These are phyloP conservation scores for Ruditapes philippinarum DNA, from an alignment of 1,140 invertebrate genomes.

Conservation along the genomic window DNA sequence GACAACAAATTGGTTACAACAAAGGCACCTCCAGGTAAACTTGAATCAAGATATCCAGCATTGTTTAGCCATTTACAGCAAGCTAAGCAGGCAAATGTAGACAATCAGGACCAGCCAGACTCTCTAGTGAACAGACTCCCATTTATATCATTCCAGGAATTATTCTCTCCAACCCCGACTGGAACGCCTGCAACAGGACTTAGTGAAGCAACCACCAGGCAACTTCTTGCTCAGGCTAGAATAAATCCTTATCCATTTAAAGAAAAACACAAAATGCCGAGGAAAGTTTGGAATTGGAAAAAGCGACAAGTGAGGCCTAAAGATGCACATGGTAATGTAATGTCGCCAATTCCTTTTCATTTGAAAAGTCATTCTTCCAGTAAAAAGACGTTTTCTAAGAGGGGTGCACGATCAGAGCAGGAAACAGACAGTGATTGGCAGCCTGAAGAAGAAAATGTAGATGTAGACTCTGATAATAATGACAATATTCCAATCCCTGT, in stretches of 20 bases:
- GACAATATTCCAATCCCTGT: not conserved
- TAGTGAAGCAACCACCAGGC: conserved; percentile 7
- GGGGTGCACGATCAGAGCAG: not conserved
- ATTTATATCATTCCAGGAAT: conserved; percentile 63
- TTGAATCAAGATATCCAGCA: conserved; percentile 61
- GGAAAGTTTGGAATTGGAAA: conserved; percentile 48
- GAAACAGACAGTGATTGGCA: not conserved
- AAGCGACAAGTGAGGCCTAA: conserved; percentile 38
- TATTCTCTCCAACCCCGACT: conserved; percentile 23
- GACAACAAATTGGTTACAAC: not conserved
- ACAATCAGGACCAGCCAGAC: conserved; percentile 2
- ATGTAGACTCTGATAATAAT: not conserved
- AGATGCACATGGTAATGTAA: conserved; percentile 33
- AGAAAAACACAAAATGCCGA: not conserved
- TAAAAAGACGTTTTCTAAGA: conserved; percentile 30
- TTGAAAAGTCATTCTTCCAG: not conserved
- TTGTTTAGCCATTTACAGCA: conserved; percentile 59
- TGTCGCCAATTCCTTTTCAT: not conserved
- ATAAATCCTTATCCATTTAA: conserved; percentile 5
- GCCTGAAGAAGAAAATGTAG: not conserved
- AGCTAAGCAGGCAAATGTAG: not conserved
- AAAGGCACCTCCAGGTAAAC: conserved; percentile 20
- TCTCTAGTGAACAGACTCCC: conserved; percentile 56
- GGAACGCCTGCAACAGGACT: not conserved
- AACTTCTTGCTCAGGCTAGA: conserved; percentile 24